These are phyloP conservation scores for Platyscelio sp. DNA, from an alignment of 2,888 invertebrate genomes.

Conservation along the genomic window DNA sequence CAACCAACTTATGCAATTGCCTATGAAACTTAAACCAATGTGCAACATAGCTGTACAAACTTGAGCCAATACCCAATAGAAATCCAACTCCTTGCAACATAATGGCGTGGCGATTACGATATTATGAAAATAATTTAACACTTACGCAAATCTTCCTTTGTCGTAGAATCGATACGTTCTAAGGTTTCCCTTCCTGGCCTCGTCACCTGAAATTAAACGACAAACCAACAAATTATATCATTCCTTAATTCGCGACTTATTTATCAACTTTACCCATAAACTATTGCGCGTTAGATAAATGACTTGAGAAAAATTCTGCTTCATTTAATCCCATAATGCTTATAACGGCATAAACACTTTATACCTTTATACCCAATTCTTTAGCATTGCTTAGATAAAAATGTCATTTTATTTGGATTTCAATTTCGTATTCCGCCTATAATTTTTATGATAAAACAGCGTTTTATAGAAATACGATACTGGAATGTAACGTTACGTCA, in stretches of 20 bases:
- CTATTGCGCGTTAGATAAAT: constrained; percentile 11
- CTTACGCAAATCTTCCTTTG: constrained; percentile 84
- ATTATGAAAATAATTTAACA: constrained; percentile 67
- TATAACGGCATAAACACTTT: too few relatives aligned
- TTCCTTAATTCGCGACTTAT: constrained; percentile 7
- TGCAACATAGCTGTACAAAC: constrained; percentile 24
- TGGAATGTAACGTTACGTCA: too few relatives aligned
- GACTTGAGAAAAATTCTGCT: constrained; percentile 45
- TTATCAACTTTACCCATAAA: background rate
- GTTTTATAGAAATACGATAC: too few relatives aligned
- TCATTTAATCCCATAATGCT: constrained; percentile 23
- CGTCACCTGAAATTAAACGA: constrained; percentile 63
- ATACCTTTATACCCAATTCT: background rate
- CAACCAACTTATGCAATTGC: constrained; percentile 33
- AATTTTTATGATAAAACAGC: too few relatives aligned
- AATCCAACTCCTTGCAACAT: constrained; percentile 51
- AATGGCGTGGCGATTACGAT: constrained; percentile 39
- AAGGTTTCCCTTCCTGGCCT: constrained; percentile 64
- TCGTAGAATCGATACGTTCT: constrained; percentile 75
- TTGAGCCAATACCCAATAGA: constrained; percentile 24
- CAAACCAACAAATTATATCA: constrained; percentile 27
- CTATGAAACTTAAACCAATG: constrained; percentile 13
- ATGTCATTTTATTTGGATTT: too few relatives aligned
- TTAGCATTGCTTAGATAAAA: too few relatives aligned
- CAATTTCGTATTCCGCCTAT: too few relatives aligned